Base-by-base conservation (phyloP, 2,797 vertebrate species). In the Graptemys geographica region DNA sequence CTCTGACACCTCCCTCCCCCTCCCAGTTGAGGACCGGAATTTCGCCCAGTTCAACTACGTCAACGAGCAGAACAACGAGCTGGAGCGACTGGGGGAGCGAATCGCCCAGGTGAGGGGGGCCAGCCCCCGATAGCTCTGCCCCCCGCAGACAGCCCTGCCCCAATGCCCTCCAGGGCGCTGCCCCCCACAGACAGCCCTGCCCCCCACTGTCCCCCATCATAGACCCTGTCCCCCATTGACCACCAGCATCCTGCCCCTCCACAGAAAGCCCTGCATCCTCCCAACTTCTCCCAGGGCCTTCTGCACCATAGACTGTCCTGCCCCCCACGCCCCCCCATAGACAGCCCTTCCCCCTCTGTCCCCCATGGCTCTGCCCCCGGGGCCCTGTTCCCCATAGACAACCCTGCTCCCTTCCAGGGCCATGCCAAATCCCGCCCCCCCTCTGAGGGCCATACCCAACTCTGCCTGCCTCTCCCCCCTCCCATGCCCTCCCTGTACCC, bases 21-120 rank as follows among this genome's bases (percentile, higher is more conserved):
- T 37, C 95, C 41, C 92, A 99, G 99, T 93, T 53, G 99, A 99
- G 94, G 99, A 99, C 95, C 98, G 96, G 28, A 99, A 99, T 97
- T 99, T 99, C 96, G 98, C 99, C 0, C 98, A 99, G 55, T 99
- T 99, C 96, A 99, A 98, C 96, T 99, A 99, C 92, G 98, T 99
- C 57, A 99, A 99, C n/a, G 99, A 99, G 92, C 99, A 99, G 97
- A 99, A 99, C 96, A 99, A 98, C 1, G 98, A 99, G 89, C 95
- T 97, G 2, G 98, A 99, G 93, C 89, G 88, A 3, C 94, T 99
- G 65, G 98, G 93, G 94, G 98, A 99, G 83, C 97, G 99, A 87
- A 99, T 99, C 90, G 95, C 90, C 59, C 98, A 98, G 97, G 99
- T 99, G 88, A 97, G 98, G 47, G 23, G 27, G 31, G 33, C 31